These are phyloP conservation scores for Urocynchramus pylzowi DNA, from an alignment of 2,113 vertebrate genomes.

Conservation along the genomic window DNA sequence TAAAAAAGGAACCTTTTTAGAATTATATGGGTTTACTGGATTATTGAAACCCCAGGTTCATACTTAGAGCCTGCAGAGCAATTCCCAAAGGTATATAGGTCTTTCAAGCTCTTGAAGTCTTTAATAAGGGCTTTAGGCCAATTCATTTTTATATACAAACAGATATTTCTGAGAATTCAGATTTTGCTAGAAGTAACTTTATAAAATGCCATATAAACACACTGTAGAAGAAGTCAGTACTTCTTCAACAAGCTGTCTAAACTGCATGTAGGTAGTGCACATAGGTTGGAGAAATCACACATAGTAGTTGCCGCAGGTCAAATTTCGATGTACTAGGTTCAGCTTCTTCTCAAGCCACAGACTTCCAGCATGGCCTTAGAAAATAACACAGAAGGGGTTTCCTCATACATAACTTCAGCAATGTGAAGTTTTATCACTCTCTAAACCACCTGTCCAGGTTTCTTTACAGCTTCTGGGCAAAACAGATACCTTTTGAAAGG, in stretches of 20 bases:
- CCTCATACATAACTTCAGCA: neutral
- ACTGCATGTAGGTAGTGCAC: accelerated
- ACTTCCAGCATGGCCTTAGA: neutral
- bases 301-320: accelerated
- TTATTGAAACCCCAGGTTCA: neutral
- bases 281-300: neutral
- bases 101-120: neutral
- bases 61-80: neutral
- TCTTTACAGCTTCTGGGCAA: neutral
- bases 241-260: neutral
- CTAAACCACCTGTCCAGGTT: neutral
- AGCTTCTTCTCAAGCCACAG: neutral
- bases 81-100: neutral
- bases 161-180: neutral
- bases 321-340: neutral
- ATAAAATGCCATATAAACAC: neutral
- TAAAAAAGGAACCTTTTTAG: neutral
- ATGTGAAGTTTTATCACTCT: neutral
- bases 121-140: neutral
- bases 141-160: neutral
- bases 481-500: neutral
- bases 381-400: neutral
- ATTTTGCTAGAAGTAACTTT: neutral
- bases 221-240: neutral
- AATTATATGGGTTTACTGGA: neutral